These are phyloP conservation scores for Xylota sylvarum DNA, from an alignment of 2,888 invertebrate genomes.

Conservation along the genomic window DNA sequence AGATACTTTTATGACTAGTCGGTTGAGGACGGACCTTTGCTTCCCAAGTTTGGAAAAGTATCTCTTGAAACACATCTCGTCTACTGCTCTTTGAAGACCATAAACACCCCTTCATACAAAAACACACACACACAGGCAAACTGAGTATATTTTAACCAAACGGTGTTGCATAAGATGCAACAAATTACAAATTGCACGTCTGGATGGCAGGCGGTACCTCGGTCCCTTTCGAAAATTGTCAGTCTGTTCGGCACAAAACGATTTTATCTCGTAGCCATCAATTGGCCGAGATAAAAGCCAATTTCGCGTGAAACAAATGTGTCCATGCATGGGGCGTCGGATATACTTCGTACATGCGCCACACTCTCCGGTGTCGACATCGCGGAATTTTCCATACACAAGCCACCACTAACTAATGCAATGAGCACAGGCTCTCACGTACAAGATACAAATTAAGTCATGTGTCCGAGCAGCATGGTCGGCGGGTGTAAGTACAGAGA, in stretches of 20 bases:
- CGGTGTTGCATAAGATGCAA: conserved; percentile 64
- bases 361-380: conserved; percentile 57
- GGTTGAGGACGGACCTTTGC: conserved; percentile 16
- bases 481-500: conserved; percentile 6
- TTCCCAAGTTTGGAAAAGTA: conserved; percentile 62
- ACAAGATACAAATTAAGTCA: conserved; percentile 66
- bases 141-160: conserved; percentile 25
- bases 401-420: conserved; percentile 8
- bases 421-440: conserved; percentile 22
- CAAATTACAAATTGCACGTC: conserved; percentile 58
- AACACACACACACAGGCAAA: not conserved
- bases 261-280: conserved; percentile 75
- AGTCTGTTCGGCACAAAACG: conserved; percentile 70
- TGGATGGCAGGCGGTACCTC: conserved; percentile 27
- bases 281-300: conserved; percentile 74
- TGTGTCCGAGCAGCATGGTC: conserved; percentile 36
- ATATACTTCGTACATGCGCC: conserved; percentile 17
- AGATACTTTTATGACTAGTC: conserved; percentile 64
- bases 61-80: conserved; percentile 53
- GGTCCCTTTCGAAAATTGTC: conserved; percentile 69
- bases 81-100: conserved; percentile 8
- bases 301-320: conserved; percentile 72
- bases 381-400: conserved; percentile 26
- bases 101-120: conserved; percentile 22
- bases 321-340: conserved; percentile 54